Evolutionary conservation across 2,888 invertebrate species (phyloP).

Genomic region (Hirtodrosophila cameraria): DNA sequence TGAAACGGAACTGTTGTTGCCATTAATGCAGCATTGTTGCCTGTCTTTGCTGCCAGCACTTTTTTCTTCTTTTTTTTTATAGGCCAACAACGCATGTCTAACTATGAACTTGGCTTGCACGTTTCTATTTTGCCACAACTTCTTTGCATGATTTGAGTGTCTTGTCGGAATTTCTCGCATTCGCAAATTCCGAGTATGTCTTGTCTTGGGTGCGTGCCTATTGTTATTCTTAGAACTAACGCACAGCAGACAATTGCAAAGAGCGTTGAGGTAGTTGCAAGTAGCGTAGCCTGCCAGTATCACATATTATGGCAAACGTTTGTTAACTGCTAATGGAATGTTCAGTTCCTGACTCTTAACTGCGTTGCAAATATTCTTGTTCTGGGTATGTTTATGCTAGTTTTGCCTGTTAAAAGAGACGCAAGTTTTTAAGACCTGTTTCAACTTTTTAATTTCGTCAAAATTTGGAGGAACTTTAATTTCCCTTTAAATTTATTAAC

Average conservation of each 20-base stretch:
- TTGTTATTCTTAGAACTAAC: constrained; percentile 63
- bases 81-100: constrained; percentile 60
- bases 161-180: constrained; percentile 68
- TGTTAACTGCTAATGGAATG: constrained; percentile 21
- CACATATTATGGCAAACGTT: constrained; percentile 35
- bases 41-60: constrained; percentile 24
- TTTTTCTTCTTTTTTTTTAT: constrained; percentile 28
- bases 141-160: constrained; percentile 30
- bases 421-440: too few relatives aligned
- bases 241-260: constrained; percentile 27
- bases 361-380: constrained; percentile 9
- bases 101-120: constrained; percentile 45
- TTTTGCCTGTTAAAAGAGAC: too few relatives aligned
- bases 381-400: background rate
- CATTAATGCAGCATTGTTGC: constrained; percentile 66
- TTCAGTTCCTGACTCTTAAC: constrained; percentile 15
- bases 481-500: too few relatives aligned
- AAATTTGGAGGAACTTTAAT: too few relatives aligned
- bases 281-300: constrained; percentile 21
- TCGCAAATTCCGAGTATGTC: constrained; percentile 48
- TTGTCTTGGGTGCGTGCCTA: constrained; percentile 57
- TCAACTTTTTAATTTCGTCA: too few relatives aligned
- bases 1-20: constrained; percentile 67
- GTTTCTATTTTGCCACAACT: constrained; percentile 25
- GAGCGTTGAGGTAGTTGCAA: constrained; percentile 16